Evolutionary conservation across 2,888 invertebrate genomes (phyloP).

Genomic region (Drosophila rubida): DNA sequence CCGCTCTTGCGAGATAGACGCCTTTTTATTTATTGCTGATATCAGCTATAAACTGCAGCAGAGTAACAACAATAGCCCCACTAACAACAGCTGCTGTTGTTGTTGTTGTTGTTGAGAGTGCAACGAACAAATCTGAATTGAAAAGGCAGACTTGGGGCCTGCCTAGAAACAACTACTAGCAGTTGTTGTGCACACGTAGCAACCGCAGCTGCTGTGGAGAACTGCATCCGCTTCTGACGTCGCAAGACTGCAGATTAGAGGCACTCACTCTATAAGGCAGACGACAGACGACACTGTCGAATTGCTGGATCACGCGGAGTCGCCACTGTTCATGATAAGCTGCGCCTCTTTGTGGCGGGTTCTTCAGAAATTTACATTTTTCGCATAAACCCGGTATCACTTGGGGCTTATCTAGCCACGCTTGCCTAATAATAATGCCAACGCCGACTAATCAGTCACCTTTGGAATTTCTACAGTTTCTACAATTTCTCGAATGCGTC

Average conservation of each 20-base stretch:
- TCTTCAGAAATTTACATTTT: neutral
- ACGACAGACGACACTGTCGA: neutral
- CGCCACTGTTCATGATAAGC: neutral
- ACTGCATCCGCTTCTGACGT: conserved; percentile 58
- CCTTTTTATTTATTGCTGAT: conserved; percentile 52
- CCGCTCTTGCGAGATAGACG: conserved; percentile 38
- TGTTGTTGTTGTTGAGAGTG: conserved; percentile 45
- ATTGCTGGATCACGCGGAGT: neutral
- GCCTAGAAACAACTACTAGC: conserved; percentile 55
- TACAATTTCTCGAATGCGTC: neutral
- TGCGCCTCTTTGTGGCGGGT: neutral
- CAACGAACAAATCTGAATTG: conserved; percentile 42
- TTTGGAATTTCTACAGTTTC: conserved; percentile 9
- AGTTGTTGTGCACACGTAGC: too few relatives aligned
- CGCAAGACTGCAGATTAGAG: conserved; percentile 1
- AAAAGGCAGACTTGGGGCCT: neutral
- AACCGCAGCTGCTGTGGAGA: conserved; percentile 37
- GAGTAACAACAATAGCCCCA: conserved; percentile 20
- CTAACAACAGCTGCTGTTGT: conserved; percentile 35
- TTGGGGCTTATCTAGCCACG: conserved; percentile 4
- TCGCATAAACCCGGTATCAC: conserved; percentile 7
- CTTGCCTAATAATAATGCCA: conserved; percentile 1
- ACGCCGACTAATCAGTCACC: conserved; percentile 22
- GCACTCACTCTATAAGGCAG: neutral
- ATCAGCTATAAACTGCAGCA: conserved; percentile 53